Percentiles rank a stretch among this genome's conserved stretches.
These are phyloP conservation scores for Sebastolobus alascanus DNA, from an alignment of 2,797 vertebrate species.

Conservation along the genomic window DNA sequence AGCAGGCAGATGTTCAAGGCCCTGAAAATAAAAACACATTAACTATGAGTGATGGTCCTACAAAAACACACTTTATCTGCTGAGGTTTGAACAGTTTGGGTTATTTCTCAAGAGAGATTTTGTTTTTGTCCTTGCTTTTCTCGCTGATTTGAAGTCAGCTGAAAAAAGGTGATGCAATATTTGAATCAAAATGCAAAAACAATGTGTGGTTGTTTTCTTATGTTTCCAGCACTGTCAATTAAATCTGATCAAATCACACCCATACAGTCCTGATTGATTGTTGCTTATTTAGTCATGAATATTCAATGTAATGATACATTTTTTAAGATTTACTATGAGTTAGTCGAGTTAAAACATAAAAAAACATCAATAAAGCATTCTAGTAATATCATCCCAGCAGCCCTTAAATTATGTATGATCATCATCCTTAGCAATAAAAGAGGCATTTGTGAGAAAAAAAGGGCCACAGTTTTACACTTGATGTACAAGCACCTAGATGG, in stretches of 20 bases:
- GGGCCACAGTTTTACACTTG: constrained; percentile 4
- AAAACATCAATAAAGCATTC: neutral
- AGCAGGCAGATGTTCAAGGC: neutral
- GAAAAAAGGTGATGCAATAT: neutral
- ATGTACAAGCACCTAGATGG: constrained; percentile 39
- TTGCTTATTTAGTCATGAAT: neutral
- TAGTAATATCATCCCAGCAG: neutral
- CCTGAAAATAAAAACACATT: neutral
- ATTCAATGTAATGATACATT: neutral
- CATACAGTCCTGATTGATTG: neutral
- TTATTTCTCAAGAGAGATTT: neutral
- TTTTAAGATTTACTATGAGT: neutral
- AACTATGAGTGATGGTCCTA: neutral
- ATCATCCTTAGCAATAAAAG: constrained; percentile 6
- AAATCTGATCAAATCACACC: neutral
- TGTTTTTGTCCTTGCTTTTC: neutral
- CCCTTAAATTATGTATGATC: neutral
- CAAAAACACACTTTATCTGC: neutral
- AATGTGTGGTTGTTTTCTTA: neutral
- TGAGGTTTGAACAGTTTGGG: neutral
- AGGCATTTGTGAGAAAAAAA: neutral
- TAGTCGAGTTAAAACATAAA: neutral
- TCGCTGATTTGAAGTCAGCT: neutral
- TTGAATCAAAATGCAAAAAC: neutral
- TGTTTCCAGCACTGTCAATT: neutral